These are phyloP conservation scores for Agapornis canus DNA, from an alignment of 2,797 vertebrate species.

Conservation along the genomic window DNA sequence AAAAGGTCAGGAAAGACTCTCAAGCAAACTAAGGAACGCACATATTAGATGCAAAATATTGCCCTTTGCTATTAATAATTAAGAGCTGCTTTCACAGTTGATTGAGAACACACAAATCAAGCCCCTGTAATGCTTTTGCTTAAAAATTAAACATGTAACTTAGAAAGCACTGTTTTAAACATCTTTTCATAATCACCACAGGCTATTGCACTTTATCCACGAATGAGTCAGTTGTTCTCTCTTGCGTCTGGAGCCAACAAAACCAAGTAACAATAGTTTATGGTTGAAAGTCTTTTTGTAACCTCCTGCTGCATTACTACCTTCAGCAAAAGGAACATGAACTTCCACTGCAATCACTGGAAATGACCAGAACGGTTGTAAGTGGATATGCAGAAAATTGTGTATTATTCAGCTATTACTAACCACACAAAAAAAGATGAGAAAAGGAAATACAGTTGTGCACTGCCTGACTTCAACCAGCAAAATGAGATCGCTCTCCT, in stretches of 20 bases:
- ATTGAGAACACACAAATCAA: background rate
- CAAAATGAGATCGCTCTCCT: background rate
- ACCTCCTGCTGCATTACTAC: background rate
- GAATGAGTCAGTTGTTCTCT: background rate
- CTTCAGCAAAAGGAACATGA: background rate
- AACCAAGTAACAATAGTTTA: background rate
- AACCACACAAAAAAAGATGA: background rate
- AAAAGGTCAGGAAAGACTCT: background rate
- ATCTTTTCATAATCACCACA: background rate
- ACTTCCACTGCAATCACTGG: background rate
- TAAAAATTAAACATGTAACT: background rate
- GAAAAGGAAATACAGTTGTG: background rate
- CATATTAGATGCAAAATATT: background rate
- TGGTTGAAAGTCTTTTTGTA: background rate
- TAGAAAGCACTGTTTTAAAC: background rate
- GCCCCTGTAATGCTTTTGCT: background rate
- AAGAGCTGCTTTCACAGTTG: conserved; percentile 4
- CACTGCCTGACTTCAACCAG: background rate
- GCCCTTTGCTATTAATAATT: conserved; percentile 8
- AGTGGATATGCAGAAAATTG: background rate
- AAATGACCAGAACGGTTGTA: background rate
- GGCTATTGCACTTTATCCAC: background rate
- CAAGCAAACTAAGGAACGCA: background rate
- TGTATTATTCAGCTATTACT: background rate
- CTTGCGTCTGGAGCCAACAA: background rate